Base-by-base conservation (phyloP, 1,140 invertebrate species). In the Ruditapes philippinarum region DNA sequence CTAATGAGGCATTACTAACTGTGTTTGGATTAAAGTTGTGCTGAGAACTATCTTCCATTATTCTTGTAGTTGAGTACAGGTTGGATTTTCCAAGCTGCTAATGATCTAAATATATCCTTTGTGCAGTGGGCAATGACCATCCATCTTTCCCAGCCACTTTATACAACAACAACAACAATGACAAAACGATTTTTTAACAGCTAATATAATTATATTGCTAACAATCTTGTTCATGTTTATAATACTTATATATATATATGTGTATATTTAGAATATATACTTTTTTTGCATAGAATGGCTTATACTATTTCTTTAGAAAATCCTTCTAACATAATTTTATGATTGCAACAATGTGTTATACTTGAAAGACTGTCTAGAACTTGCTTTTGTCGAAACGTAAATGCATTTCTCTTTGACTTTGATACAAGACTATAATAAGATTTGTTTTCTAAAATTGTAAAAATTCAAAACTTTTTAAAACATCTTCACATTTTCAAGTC, bases 1-100 rank as follows among this genome's bases (percentile, higher is more conserved):
- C 87, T 89, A 89, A 89, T 89, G 76, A 82, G 87, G 65, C 87
- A 74, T 60, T 89, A 89, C 87, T 89, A 89, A 89, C 79, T 49
- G 45, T 74, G 81, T 65, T 49, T 88, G 78, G 78, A 89, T 89
- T 89, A 89, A 89, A 89, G 87, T 54, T 89, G 87, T 89, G 87
- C 87, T 60, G 51, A 82, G 70, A 54, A 60, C 33, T 74, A n/a
- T 78, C 62, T 87, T 60, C 60, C 40, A 62, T 76, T n/a, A 85
- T 17, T 79, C 31, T 51, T 79, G 76, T 57, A 54, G 76, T 54
- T 33, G 54, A 51, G 45, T 79, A 36, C 45, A 51, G 45, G 42
- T 79, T 51, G 51, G 40, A 38, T 79, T 79, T n/a, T 51, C 31
- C 54, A 79, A 79, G 36, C 76, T 79, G 76, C 76, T 57, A n/a